Percentiles rank a stretch among this genome's conserved stretches.
phyloP scores from a whole-genome alignment of 1,140 invertebrate species.

The Apis dorsata region DNA sequence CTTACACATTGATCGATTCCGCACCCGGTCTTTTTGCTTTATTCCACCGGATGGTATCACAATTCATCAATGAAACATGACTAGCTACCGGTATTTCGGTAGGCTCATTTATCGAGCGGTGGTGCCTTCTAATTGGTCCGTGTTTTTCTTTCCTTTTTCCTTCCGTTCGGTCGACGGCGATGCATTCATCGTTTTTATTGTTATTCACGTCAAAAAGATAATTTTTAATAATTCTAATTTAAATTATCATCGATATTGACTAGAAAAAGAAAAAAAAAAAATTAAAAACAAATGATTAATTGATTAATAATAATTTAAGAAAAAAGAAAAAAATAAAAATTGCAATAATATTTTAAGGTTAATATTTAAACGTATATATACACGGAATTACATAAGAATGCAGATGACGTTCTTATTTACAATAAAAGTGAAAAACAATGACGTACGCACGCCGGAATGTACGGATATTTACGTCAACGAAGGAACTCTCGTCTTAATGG shows the following conservation, averaged over 20 bases:
- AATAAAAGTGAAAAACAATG: neutral
- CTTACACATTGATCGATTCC: constrained; percentile 17
- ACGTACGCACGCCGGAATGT: neutral
- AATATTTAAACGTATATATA: too few species aligned
- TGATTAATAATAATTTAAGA: too few species aligned
- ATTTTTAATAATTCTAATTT: neutral
- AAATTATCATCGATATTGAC: too few species aligned
- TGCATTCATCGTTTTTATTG: constrained; percentile 4
- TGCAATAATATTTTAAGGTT: too few species aligned
- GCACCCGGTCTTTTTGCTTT: constrained; percentile 22
- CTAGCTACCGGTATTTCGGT: constrained; percentile 39
- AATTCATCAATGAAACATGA: constrained; percentile 52
- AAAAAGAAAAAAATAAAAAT: too few species aligned
- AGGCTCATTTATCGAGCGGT: constrained; percentile 41
- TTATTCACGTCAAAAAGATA: neutral
- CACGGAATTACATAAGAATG: neutral
- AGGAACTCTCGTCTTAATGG: neutral
- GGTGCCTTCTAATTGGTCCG: constrained; percentile 38
- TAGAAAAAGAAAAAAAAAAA: too few species aligned
- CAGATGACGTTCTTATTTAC: neutral
- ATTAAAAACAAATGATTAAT: too few species aligned
- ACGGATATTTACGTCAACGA: neutral
- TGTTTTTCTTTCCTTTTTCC: constrained; percentile 19
- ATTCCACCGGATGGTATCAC: constrained; percentile 39
- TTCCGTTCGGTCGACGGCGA: constrained; percentile 17